Conservation (phyloP, 2,888 invertebrate species). For the Rugalucina vietnamica region DNA sequence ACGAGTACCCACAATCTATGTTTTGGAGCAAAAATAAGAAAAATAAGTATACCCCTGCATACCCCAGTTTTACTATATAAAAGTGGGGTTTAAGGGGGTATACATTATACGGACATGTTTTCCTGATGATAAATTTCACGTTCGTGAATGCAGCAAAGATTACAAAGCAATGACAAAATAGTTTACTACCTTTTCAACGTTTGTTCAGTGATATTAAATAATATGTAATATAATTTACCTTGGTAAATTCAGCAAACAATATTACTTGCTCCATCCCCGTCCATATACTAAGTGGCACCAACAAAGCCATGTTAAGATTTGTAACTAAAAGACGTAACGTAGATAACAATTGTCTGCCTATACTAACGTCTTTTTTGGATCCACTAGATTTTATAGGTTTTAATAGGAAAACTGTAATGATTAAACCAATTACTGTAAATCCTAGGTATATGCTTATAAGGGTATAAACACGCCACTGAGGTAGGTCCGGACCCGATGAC, state of each 20-base stretch:
- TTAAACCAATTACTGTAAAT: conserved; percentile 62
- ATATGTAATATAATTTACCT: conserved; percentile 57
- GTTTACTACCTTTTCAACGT: too few relatives aligned
- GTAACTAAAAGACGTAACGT: conserved; percentile 63
- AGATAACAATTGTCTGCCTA: conserved; percentile 56
- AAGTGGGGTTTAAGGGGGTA: too few relatives aligned
- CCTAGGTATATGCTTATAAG: conserved; percentile 67
- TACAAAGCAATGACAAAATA: too few relatives aligned
- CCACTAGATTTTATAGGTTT: conserved; percentile 60
- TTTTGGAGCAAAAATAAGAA: too few relatives aligned
- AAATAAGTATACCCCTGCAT: too few relatives aligned
- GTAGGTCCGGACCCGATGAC: conserved; percentile 17
- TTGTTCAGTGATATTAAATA: too few relatives aligned
- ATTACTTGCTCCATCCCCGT: conserved; percentile 69
- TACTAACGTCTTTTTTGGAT: conserved; percentile 35
- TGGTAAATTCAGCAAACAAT: conserved; percentile 71
- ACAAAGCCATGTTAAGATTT: conserved; percentile 62
- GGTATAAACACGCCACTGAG: conserved; percentile 56
- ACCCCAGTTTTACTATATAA: too few relatives aligned
- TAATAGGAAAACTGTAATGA: conserved; percentile 63
- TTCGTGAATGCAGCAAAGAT: too few relatives aligned
- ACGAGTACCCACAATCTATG: too few relatives aligned
- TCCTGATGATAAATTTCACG: too few relatives aligned
- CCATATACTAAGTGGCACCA: conserved; percentile 68
- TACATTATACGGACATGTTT: too few relatives aligned